Conservation (phyloP, 2,888 invertebrate genomes). For the Lithodes maja region DNA sequence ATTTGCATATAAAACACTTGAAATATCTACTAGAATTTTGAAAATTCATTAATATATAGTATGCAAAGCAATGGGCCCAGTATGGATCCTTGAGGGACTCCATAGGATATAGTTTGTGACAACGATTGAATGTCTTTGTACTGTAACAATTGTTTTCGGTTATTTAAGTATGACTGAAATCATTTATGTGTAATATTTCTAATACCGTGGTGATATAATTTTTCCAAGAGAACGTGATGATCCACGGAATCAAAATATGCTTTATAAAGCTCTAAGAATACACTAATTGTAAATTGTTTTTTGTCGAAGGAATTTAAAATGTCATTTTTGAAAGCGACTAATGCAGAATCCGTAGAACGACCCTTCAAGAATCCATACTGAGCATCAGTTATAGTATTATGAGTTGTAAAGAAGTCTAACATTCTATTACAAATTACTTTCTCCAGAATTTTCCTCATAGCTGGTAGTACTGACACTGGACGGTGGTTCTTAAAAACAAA, state of each 20-base stretch:
- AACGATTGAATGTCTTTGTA: too few species aligned
- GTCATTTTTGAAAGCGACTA: not conserved
- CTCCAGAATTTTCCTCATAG: slow-evolving; percentile 7
- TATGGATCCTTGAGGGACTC: too few species aligned
- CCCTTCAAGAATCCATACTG: slow-evolving; percentile 17
- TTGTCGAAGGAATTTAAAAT: slow-evolving; percentile 10
- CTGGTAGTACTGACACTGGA: not conserved
- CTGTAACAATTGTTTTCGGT: too few species aligned
- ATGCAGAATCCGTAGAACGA: not conserved
- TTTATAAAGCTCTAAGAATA: slow-evolving; percentile 14
- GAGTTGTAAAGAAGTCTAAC: not conserved
- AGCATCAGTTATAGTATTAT: not conserved
- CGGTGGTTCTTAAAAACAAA: not conserved
- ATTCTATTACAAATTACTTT: not conserved
- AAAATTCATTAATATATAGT: too few species aligned
- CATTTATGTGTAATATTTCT: too few species aligned
- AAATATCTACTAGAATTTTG: too few species aligned
- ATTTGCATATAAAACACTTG: too few species aligned
- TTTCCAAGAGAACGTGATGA: not conserved
- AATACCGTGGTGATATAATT: slow-evolving; percentile 16
- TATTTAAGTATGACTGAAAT: too few species aligned
- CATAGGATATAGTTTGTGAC: too few species aligned
- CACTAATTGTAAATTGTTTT: not conserved
- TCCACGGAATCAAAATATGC: slow-evolving; percentile 12
- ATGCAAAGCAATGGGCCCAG: too few species aligned